A percentile compares a stretch with the other conserved stretches of the same genome.
These are phyloP conservation scores for Digitonthophagus gazella DNA, from an alignment of 2,888 invertebrate genomes.

Conservation along the genomic window DNA sequence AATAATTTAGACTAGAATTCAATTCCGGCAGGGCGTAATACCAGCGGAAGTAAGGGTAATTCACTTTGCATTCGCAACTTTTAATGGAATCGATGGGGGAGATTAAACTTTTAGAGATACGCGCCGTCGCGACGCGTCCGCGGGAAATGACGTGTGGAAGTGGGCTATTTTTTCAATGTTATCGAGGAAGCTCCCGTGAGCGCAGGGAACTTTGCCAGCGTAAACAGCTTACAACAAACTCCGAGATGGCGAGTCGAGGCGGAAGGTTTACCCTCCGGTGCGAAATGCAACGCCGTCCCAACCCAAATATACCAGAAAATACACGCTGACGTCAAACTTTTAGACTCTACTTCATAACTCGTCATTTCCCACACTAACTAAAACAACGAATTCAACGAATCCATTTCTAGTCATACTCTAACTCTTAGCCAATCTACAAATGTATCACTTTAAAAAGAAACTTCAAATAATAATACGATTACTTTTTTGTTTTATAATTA, in stretches of 20 bases:
- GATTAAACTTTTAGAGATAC: conserved; percentile 23
- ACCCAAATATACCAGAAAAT: neutral
- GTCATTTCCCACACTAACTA: neutral
- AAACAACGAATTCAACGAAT: neutral
- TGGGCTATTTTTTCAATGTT: neutral
- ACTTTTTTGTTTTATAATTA: too few relatives aligned
- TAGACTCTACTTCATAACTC: neutral
- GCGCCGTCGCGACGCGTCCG: neutral
- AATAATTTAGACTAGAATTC: conserved; percentile 13
- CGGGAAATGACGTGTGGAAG: conserved; percentile 21
- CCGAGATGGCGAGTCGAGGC: neutral
- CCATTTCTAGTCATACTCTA: too few relatives aligned
- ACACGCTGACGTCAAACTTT: neutral
- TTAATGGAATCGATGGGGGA: conserved; percentile 24
- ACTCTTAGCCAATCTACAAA: too few relatives aligned
- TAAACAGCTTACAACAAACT: neutral
- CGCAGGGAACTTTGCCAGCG: neutral
- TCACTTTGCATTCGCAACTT: conserved; percentile 25
- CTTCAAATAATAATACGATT: too few relatives aligned
- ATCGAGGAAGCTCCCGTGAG: neutral
- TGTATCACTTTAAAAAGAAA: too few relatives aligned
- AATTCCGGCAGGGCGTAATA: conserved; percentile 11
- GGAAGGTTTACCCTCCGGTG: neutral
- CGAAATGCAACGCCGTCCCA: neutral
- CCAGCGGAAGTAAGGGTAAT: conserved; percentile 22